Conservation (phyloP, 2,113 vertebrate species). For the Melanostigma gelatinosum region DNA sequence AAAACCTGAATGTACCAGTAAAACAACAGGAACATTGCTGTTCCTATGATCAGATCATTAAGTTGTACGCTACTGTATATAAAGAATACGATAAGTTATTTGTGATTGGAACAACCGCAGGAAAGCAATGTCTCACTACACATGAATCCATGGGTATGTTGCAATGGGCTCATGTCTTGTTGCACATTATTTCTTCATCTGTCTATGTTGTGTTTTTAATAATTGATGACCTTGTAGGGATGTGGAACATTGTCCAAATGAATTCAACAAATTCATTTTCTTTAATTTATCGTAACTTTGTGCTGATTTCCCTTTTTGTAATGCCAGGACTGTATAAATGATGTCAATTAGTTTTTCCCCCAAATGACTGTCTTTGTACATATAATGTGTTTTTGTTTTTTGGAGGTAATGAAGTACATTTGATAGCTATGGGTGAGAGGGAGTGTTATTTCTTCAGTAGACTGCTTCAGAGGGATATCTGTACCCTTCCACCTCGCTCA, state of each 20-base stretch:
- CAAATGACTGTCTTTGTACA: constrained; percentile 29
- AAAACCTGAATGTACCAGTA: not conserved
- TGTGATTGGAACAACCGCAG: not conserved
- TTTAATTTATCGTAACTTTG: constrained; percentile 16
- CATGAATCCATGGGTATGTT: not conserved
- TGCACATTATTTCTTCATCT: constrained; percentile 11
- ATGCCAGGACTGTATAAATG: constrained; percentile 57
- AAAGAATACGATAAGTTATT: constrained; percentile 17
- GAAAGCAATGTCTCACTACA: constrained; percentile 11
- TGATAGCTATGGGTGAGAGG: not conserved
- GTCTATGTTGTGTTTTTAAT: not conserved
- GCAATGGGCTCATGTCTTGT: not conserved
- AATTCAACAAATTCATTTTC: constrained; percentile 25
- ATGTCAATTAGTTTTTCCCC: constrained; percentile 60
- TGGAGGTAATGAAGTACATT: constrained; percentile 24
- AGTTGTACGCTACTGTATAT: constrained; percentile 29
- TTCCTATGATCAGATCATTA: constrained; percentile 5
- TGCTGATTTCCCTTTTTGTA: constrained; percentile 27
- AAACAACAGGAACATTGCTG: constrained; percentile 1
- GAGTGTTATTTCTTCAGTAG: constrained; percentile 8
- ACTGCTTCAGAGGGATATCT: constrained; percentile 33
- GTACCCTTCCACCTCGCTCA: constrained; percentile 13
- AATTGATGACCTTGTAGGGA: not conserved
- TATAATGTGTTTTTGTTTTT: constrained; percentile 11
- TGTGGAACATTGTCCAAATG: constrained; percentile 14